Percentiles rank a stretch among this genome's conserved stretches.
Conservation (phyloP, 2,113 vertebrate species). For the Cyanistes caeruleus region DNA sequence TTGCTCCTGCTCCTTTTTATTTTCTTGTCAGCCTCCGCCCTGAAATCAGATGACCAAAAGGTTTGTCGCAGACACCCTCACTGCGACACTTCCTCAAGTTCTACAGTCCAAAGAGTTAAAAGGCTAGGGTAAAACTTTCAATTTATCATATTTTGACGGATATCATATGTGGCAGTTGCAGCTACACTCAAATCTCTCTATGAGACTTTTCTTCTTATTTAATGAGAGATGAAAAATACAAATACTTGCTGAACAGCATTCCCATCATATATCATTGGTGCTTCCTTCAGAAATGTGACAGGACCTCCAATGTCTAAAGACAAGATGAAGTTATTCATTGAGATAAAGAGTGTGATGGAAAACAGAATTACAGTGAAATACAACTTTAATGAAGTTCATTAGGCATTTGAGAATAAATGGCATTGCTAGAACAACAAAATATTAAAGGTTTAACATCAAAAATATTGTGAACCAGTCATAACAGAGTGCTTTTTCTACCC, state of each 20-base stretch:
- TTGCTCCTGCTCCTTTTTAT: too few species aligned
- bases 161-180: background rate
- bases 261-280: background rate
- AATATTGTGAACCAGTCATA: background rate
- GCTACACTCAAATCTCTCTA: background rate
- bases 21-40: too few species aligned
- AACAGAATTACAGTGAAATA: background rate
- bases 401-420: background rate
- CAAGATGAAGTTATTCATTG: background rate
- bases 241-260: background rate
- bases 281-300: background rate
- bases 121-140: background rate
- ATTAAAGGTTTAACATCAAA: background rate
- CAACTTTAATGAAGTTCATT: background rate
- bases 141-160: background rate
- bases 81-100: background rate
- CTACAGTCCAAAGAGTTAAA: background rate
- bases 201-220: background rate
- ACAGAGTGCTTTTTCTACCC: background rate
- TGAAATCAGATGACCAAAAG: too few species aligned
- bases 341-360: background rate
- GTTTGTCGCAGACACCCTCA: too few species aligned
- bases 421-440: background rate
- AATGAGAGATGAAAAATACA: constrained; percentile 25
- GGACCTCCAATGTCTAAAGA: background rate